A percentile compares a stretch with the other conserved stretches of the same genome.
These are phyloP conservation scores for Eurytoma californica DNA, from an alignment of 2,888 invertebrate species.

Conservation along the genomic window DNA sequence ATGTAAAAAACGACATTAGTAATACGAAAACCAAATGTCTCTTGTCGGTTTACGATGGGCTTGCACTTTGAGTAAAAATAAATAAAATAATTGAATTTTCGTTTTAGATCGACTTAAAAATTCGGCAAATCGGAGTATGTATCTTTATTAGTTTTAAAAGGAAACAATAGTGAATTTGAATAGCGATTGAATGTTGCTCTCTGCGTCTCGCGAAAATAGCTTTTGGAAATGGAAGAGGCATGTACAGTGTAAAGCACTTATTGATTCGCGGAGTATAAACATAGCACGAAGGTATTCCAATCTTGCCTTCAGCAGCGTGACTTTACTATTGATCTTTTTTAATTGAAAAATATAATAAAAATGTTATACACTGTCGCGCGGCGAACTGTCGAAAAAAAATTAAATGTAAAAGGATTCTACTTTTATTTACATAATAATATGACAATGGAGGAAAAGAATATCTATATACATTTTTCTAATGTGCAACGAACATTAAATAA, in stretches of 20 bases:
- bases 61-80: neutral
- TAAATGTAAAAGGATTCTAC: neutral
- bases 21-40: too few species aligned
- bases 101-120: too few species aligned
- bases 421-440: too few species aligned
- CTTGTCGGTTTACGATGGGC: too few species aligned
- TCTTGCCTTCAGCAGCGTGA: neutral
- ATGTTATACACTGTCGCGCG: neutral
- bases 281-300: conserved; percentile 9
- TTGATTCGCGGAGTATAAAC: conserved; percentile 16
- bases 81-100: neutral
- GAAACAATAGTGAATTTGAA: neutral
- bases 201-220: conserved; percentile 8
- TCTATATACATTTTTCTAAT: neutral
- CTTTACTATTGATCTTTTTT: conserved; percentile 21
- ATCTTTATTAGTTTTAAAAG: neutral
- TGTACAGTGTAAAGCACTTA: conserved; percentile 21
- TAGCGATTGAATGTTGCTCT: neutral
- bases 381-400: neutral
- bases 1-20: too few species aligned
- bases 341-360: neutral
- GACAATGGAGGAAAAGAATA: neutral
- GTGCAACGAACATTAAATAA: conserved; percentile 27
- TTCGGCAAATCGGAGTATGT: too few species aligned
- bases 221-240: conserved; percentile 21